Evolutionary conservation across 2,888 invertebrate genomes (phyloP), one percentile per base, ranked within the genome.

Genomic region (Sclerodermus sp.): DNA sequence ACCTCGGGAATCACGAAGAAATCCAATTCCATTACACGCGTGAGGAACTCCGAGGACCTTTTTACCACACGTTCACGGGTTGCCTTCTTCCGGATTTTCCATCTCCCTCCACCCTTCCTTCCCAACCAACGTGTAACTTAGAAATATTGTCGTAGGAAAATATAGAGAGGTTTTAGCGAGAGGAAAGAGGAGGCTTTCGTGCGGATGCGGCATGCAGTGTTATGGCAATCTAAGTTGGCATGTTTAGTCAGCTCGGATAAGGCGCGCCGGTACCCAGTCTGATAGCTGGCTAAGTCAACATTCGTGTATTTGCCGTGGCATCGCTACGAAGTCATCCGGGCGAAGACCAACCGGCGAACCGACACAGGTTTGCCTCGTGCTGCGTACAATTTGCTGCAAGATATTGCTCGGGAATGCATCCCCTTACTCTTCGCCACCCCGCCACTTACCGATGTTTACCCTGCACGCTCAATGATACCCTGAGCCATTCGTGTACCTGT

Each of bases 211-310:
- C n/a, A n/a, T n/a, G n/a, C 58, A 53, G 57, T 65, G 65, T 70
- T 72, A 66, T 66, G 64, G 71, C 69, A 74, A 74, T 71, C 66
- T 66, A 71, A 71, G 69, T 71, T 71, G 64, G 63, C 60, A 58
- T 74, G 68, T 74, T 71, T 73, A 71, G 71, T 73, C 68, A 73
- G 69, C 62, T 64, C 63, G 61, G 62, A 62, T 62, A 63, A 62
- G 58, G 57, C 60, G 53, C 49, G 50, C 51, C 48, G 54, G 58
- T 57, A 60, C 55, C 55, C 56, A 61, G 64, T 69, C 67, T 70
- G 67, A 70, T 70, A 69, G 71, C 68, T 68, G 60, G 58, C 66
- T 71, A 62, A 64, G 67, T 69, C 71, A 72, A 73, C 70, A 70
- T 57, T 57, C 60, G 58, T 44, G 58, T 70, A 66, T 70, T 73